Conservation (phyloP, 2,888 invertebrate species). For the Gortyna flavago region DNA sequence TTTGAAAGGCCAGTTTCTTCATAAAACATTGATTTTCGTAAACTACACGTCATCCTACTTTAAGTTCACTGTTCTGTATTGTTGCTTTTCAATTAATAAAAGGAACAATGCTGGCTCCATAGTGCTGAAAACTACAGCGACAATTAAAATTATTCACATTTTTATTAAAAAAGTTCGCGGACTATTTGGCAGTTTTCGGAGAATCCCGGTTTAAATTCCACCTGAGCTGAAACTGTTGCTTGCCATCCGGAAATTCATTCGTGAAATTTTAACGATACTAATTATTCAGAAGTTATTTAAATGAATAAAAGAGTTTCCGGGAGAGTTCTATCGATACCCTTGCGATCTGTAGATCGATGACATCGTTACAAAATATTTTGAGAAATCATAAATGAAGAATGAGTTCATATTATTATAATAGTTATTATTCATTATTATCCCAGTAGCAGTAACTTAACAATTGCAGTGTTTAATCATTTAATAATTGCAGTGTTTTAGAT, state of each 20-base stretch:
- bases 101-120: background rate
- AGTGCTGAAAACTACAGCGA: slow-evolving; percentile 15
- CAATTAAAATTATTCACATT: slow-evolving; percentile 31
- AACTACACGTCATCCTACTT: background rate
- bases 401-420: background rate
- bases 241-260: slow-evolving; percentile 1
- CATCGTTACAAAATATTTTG: background rate
- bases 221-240: slow-evolving; percentile 9
- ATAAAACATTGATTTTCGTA: background rate
- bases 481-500: background rate
- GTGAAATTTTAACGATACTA: background rate
- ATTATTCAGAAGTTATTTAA: background rate
- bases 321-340: background rate
- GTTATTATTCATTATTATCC: background rate
- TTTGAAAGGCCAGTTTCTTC: slow-evolving; percentile 5
- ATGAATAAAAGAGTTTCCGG: background rate
- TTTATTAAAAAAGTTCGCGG: slow-evolving; percentile 11
- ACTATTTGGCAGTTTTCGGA: slow-evolving; percentile 6
- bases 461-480: background rate
- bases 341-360: background rate
- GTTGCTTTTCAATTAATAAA: slow-evolving; percentile 22
- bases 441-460: background rate
- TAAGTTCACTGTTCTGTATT: background rate
- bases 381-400: background rate
- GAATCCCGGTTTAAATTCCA: slow-evolving; percentile 14